phyloP scores from a whole-genome alignment of 2,888 invertebrate species.

The Clanis bilineata region DNA sequence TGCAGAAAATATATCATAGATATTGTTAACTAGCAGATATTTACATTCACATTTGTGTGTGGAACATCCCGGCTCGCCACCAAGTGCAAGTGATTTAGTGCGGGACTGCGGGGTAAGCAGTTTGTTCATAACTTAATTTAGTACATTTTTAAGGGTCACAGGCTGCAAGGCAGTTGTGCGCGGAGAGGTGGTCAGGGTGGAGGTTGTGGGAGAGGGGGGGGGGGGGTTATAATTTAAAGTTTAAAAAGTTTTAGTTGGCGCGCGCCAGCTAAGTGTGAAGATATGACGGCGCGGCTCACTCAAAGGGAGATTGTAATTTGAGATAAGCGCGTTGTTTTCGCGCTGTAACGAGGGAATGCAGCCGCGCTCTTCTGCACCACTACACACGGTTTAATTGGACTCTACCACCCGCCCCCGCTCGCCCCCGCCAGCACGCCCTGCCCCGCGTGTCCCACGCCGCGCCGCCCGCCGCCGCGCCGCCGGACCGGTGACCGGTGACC shows the following conservation, averaged over 20 bases:
- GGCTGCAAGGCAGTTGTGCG: neutral
- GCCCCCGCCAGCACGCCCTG: neutral
- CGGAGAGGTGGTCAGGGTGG: neutral
- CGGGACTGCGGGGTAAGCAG: neutral
- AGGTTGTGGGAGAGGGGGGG: neutral
- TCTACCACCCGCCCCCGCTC: neutral
- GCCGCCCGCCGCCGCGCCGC: too few relatives aligned
- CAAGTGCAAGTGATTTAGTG: neutral
- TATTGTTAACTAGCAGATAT: too few relatives aligned
- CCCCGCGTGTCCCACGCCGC: neutral
- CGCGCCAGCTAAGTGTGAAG: slow-evolving; percentile 16
- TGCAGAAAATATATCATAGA: too few relatives aligned
- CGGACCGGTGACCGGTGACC: too few relatives aligned
- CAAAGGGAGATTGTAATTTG: slow-evolving; percentile 11
- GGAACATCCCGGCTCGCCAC: neutral
- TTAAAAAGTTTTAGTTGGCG: slow-evolving; percentile 7
- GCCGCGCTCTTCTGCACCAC: slow-evolving; percentile 3
- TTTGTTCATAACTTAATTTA: neutral
- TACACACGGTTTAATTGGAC: slow-evolving; percentile 9
- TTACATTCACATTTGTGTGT: too few relatives aligned
- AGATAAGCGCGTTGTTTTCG: slow-evolving; percentile 11
- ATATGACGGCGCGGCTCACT: slow-evolving; percentile 13
- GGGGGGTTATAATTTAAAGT: slow-evolving; percentile 12
- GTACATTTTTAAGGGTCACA: neutral
- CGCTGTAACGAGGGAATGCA: neutral